phyloP scores from a whole-genome alignment of 2,888 invertebrate species.

The Camponotus fellah region DNA sequence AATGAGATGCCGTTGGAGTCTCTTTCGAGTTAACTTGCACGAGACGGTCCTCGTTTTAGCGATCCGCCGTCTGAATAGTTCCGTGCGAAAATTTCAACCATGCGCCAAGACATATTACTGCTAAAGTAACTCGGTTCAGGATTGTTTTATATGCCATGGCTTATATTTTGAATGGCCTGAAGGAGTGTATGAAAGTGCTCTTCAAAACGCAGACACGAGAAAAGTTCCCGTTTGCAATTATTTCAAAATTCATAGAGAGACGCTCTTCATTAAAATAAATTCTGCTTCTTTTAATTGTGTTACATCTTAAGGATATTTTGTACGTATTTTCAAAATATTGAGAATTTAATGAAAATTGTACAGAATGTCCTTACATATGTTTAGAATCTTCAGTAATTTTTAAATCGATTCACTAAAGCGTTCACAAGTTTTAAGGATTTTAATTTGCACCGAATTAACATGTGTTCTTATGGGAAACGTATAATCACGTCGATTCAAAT shows the following conservation, averaged over 20 bases:
- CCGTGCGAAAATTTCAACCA: constrained; percentile 8
- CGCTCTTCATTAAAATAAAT: not conserved
- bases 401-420: too few relatives aligned
- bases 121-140: constrained; percentile 9
- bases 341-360: too few relatives aligned
- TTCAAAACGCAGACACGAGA: not conserved
- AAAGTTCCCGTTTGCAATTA: not conserved
- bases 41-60: constrained; percentile 38
- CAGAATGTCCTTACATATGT: too few relatives aligned
- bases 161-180: not conserved
- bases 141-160: not conserved
- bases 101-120: not conserved
- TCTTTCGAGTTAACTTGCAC: constrained; percentile 38
- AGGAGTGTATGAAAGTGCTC: not conserved
- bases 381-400: too few relatives aligned
- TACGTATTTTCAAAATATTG: too few relatives aligned
- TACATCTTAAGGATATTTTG: too few relatives aligned
- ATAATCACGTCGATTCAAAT: too few relatives aligned
- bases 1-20: constrained; percentile 41
- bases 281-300: not conserved
- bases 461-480: too few relatives aligned
- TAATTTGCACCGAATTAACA: too few relatives aligned
- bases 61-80: constrained; percentile 26
- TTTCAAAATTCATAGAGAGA: not conserved
- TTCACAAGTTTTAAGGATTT: too few relatives aligned